Conservation (phyloP, 2,888 invertebrate species). For the Eilema griseolum region DNA sequence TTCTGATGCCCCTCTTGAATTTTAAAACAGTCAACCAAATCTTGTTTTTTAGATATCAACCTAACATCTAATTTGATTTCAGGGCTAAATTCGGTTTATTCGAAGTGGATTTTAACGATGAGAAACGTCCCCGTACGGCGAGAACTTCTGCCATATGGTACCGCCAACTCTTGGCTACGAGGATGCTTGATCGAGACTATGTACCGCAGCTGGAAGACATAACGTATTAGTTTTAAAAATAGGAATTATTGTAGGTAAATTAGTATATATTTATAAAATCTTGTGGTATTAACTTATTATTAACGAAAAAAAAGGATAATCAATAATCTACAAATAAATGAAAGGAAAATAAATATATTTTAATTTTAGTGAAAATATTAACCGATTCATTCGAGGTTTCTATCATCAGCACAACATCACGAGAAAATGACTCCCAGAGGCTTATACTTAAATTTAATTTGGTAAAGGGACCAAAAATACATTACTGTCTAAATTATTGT, state of each 20-base stretch:
- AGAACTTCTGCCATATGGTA: conserved; percentile 71
- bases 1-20: no score
- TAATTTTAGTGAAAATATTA: no score
- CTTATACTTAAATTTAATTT: no score
- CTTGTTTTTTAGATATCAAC: no score
- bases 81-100: conserved; percentile 73
- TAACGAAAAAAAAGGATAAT: neutral
- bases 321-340: neutral
- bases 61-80: conserved; percentile 2
- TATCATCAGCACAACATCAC: no score
- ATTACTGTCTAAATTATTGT: no score
- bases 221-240: conserved; percentile 46
- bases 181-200: conserved; percentile 56
- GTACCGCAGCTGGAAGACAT: conserved; percentile 47
- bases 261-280: neutral
- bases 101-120: conserved; percentile 68
- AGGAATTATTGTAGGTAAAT: neutral
- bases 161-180: conserved; percentile 56
- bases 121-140: conserved; percentile 58
- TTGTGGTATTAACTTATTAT: neutral
- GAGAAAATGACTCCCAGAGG: no score
- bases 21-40: no score
- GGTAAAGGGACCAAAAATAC: no score
- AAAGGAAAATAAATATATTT: no score
- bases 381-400: no score